These are phyloP conservation scores for Hirundichthys speculiger DNA, from an alignment of 2,113 vertebrate species.

Conservation along the genomic window DNA sequence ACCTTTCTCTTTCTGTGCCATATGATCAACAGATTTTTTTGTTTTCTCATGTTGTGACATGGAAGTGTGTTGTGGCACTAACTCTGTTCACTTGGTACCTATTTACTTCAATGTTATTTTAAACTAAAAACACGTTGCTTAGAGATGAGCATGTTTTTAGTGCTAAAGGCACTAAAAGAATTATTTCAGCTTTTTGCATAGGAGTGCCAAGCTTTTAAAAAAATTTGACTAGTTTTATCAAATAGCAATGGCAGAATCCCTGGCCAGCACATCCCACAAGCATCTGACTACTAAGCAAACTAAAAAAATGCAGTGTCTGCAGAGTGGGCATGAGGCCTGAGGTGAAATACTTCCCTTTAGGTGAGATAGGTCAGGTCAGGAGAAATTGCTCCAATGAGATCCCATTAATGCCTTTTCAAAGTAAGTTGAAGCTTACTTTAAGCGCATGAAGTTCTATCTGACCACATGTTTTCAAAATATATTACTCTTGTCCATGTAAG, in stretches of 20 bases:
- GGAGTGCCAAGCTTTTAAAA: conserved; percentile 42
- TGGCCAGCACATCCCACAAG: conserved; percentile 28
- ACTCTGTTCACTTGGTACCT: conserved; percentile 23
- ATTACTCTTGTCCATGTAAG: conserved; percentile 22
- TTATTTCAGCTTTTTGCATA: conserved; percentile 19
- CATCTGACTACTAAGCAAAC: conserved; percentile 28
- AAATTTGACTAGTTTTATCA: conserved; percentile 3
- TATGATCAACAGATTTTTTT: conserved; percentile 43
- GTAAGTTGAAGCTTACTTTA: conserved; percentile 43
- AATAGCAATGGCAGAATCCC: conserved; percentile 8
- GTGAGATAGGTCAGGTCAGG: conserved; percentile 22
- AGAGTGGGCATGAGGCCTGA: conserved; percentile 10
- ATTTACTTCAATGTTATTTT: conserved; percentile 6
- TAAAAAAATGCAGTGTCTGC: conserved; percentile 14
- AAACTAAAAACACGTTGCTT: conserved; percentile 15
- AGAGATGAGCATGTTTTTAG: conserved; percentile 32
- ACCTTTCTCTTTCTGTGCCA: conserved; percentile 51
- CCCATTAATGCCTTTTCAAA: conserved; percentile 60
- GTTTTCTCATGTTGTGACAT: not conserved
- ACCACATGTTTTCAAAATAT: conserved; percentile 23
- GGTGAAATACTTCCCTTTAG: not conserved
- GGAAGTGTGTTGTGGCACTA: no score
- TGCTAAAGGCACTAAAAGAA: conserved; percentile 32
- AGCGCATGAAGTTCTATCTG: conserved; percentile 48
- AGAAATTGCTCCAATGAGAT: conserved; percentile 46